phyloP scores from a whole-genome alignment of 1,140 invertebrate species.

The Leptestheria dahalacensis region DNA sequence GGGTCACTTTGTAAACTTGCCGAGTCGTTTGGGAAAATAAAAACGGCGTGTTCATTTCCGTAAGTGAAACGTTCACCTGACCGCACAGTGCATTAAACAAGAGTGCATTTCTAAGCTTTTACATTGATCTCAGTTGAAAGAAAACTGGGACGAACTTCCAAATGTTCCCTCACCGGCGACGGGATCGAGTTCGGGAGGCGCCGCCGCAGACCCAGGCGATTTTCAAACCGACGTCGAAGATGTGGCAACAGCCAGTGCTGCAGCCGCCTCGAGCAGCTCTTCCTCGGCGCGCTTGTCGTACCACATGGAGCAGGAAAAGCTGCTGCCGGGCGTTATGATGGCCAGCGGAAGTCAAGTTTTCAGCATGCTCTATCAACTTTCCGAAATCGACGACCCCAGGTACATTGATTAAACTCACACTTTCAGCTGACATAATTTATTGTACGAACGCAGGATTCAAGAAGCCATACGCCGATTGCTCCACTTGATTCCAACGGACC shows the following conservation, averaged over 20 bases:
- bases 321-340: constrained; percentile 38
- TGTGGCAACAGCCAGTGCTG: neutral
- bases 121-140: constrained; percentile 7
- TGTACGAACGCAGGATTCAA: constrained; percentile 29
- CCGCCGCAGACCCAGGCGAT: constrained; percentile 9
- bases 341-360: constrained; percentile 34
- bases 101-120: neutral
- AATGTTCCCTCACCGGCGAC: constrained; percentile 10
- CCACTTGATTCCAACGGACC: constrained; percentile 37
- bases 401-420: constrained; percentile 19
- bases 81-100: neutral
- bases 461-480: constrained; percentile 31
- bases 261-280: constrained; percentile 3
- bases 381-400: constrained; percentile 33
- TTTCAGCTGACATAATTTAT: neutral
- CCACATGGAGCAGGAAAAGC: constrained; percentile 31
- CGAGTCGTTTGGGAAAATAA: too few relatives aligned
- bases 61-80: too few relatives aligned
- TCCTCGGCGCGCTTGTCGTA: constrained; percentile 11
- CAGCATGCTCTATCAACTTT: constrained; percentile 35
- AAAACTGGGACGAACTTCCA: constrained; percentile 22
- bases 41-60: too few relatives aligned
- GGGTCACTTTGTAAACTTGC: too few relatives aligned
- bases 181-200: neutral
- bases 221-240: constrained; percentile 4